Evolutionary conservation across 2,888 invertebrate species (phyloP).

Genomic region (Euclidia mi): DNA sequence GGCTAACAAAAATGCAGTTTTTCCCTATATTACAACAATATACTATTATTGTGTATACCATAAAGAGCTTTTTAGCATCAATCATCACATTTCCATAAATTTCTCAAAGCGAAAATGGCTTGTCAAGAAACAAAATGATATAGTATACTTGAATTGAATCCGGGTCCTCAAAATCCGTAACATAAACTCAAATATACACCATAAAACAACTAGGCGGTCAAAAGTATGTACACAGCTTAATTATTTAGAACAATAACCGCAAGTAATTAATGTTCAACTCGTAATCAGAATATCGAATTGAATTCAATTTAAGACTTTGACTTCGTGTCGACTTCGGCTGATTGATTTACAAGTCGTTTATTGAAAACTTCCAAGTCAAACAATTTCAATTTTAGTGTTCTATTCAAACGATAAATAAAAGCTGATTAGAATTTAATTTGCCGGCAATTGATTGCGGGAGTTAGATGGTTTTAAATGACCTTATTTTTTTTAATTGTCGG

Average conservation of each 20-base stretch:
- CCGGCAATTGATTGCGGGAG: not conserved
- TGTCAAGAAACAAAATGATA: too few species aligned
- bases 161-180: too few species aligned
- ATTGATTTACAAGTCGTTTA: constrained; percentile 54
- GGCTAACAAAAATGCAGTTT: too few species aligned
- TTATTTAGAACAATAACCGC: constrained; percentile 7
- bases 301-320: constrained; percentile 15
- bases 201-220: too few species aligned
- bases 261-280: constrained; percentile 6
- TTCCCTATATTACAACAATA: too few species aligned
- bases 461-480: constrained; percentile 2
- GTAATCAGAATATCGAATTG: constrained; percentile 17
- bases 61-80: too few species aligned
- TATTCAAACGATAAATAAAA: constrained; percentile 43
- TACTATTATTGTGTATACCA: too few species aligned
- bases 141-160: too few species aligned
- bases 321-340: constrained; percentile 36
- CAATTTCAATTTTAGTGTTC: constrained; percentile 45
- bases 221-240: not conserved
- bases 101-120: too few species aligned
- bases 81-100: too few species aligned
- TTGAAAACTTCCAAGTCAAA: constrained; percentile 47
- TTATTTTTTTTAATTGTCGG: too few species aligned
- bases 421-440: constrained; percentile 41
- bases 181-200: too few species aligned